phyloP scores from a whole-genome alignment of 2,888 invertebrate species.

The Diplolepis rosae region DNA sequence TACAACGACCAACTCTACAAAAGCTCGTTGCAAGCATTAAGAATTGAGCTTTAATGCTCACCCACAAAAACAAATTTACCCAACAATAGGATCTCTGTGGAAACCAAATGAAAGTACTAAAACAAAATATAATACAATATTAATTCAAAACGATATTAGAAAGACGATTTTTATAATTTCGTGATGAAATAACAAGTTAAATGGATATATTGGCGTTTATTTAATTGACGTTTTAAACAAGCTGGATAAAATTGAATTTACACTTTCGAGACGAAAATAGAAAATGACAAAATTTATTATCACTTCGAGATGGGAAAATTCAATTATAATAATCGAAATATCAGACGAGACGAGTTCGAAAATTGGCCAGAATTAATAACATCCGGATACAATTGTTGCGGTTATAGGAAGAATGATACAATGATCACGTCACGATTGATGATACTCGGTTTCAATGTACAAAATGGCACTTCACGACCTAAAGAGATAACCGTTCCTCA shows the following conservation, averaged over 20 bases:
- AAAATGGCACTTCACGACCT: constrained; percentile 48
- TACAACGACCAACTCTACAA: neutral
- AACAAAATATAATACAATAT: no score
- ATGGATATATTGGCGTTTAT: no score
- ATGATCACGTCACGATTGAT: constrained; percentile 52
- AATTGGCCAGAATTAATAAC: neutral
- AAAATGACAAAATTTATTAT: neutral
- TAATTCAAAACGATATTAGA: no score
- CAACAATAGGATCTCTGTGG: neutral
- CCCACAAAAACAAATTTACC: neutral
- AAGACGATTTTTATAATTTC: no score
- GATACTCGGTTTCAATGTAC: constrained; percentile 52
- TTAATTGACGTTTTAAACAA: no score
- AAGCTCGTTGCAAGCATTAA: neutral
- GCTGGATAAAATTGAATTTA: no score
- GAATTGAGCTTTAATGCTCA: neutral
- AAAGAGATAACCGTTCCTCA: constrained; percentile 51
- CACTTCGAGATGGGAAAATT: neutral
- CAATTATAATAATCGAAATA: neutral
- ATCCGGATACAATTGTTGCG: neutral
- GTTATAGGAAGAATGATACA: constrained; percentile 34
- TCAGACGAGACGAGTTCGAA: neutral
- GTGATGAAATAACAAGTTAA: no score
- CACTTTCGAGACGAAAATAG: neutral
- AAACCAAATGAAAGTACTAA: no score